Evolutionary conservation across 2,888 invertebrate genomes (phyloP).

Genomic region (Patella ulyssiponensis): DNA sequence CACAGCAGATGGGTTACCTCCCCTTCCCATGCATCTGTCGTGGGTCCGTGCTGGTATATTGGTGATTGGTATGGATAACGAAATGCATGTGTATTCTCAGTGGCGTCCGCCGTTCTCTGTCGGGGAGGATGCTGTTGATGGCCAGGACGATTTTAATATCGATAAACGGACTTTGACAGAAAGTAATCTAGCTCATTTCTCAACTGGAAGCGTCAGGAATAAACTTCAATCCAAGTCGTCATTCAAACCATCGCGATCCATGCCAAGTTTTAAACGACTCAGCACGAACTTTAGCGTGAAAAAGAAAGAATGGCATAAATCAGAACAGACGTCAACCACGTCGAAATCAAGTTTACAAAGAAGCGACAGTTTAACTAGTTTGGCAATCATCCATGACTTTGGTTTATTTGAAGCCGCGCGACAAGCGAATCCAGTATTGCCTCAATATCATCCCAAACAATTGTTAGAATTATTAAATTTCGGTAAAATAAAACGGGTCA

Average conservation of each 20-base stretch:
- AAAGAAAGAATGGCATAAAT: slow-evolving; percentile 43
- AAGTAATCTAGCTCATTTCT: slow-evolving; percentile 51
- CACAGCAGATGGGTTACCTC: slow-evolving; percentile 95
- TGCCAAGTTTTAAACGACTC: slow-evolving; percentile 56
- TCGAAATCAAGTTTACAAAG: slow-evolving; percentile 42
- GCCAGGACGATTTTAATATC: slow-evolving; percentile 32
- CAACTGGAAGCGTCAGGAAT: slow-evolving; percentile 39
- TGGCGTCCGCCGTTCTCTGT: slow-evolving; percentile 77
- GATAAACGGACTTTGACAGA: slow-evolving; percentile 63
- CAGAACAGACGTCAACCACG: slow-evolving; percentile 31
- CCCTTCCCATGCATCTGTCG: slow-evolving; percentile 97
- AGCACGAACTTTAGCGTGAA: slow-evolving; percentile 31
- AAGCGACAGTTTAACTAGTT: slow-evolving; percentile 61
- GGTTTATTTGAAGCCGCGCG: slow-evolving; percentile 94
- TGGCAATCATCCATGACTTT: slow-evolving; percentile 68
- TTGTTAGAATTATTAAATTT: slow-evolving; percentile 98
- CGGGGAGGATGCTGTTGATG: slow-evolving; percentile 24
- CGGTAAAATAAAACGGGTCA: slow-evolving; percentile 95
- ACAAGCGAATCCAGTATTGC: slow-evolving; percentile 96
- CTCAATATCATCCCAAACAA: slow-evolving; percentile 99
- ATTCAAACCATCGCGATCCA: slow-evolving; percentile 58
- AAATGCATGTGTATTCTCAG: slow-evolving; percentile 99
- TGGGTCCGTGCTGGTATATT: slow-evolving; percentile 99
- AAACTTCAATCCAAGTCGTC: slow-evolving; percentile 50
- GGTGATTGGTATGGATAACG: slow-evolving; percentile 99